Evolutionary conservation across 2,888 invertebrate species (phyloP).

Genomic region (Branchipolynoe longqiensis): DNA sequence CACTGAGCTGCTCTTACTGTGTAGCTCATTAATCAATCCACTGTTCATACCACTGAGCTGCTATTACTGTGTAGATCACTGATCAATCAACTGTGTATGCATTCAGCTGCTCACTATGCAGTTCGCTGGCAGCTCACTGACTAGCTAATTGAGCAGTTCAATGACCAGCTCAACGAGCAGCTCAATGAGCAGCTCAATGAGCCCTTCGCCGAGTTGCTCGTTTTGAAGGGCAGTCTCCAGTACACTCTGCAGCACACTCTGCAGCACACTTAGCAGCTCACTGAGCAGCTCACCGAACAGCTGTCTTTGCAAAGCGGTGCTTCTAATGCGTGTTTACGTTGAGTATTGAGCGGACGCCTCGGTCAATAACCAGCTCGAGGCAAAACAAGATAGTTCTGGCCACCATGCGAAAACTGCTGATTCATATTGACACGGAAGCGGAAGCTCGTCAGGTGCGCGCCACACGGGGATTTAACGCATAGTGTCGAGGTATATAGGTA

Average conservation of each 20-base stretch:
- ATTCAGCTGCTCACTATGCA: too few species aligned
- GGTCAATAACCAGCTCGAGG: slow-evolving; percentile 26
- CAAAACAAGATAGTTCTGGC: slow-evolving; percentile 38
- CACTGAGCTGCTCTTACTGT: too few species aligned
- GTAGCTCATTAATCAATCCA: too few species aligned
- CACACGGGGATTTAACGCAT: background rate
- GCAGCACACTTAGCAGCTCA: too few species aligned
- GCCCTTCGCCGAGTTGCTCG: background rate
- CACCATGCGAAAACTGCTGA: slow-evolving; percentile 24
- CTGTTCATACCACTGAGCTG: too few species aligned
- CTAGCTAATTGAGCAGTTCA: too few species aligned
- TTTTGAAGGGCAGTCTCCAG: background rate
- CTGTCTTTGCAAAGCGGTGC: background rate
- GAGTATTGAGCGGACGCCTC: slow-evolving; percentile 16
- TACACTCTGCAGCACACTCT: too few species aligned
- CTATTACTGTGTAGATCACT: too few species aligned
- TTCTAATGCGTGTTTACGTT: slow-evolving; percentile 6
- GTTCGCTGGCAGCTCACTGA: too few species aligned
- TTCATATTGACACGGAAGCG: slow-evolving; percentile 35
- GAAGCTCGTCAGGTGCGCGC: slow-evolving; percentile 15
- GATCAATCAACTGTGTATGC: too few species aligned
- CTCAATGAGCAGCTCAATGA: background rate
- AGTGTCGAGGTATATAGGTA: too few species aligned
- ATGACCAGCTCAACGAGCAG: too few species aligned
- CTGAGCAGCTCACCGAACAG: background rate